Evolutionary conservation across 2,113 vertebrate genomes (phyloP).

Genomic region (Muscicapa adusta): DNA sequence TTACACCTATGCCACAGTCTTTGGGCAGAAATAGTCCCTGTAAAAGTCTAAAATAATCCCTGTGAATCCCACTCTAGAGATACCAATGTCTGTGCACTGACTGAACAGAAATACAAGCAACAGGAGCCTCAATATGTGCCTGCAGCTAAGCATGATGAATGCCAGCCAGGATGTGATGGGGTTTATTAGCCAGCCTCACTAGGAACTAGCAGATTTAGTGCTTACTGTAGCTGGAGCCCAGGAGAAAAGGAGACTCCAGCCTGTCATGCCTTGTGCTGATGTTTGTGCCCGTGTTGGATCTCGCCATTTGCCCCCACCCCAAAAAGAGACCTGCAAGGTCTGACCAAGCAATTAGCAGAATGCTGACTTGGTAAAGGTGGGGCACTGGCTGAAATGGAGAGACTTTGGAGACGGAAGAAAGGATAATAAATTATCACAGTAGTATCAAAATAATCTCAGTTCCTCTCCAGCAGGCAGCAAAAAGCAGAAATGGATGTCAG

Average conservation of each 20-base stretch:
- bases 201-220: not conserved
- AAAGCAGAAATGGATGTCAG: not conserved
- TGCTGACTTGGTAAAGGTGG: not conserved
- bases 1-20: not conserved
- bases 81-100: not conserved
- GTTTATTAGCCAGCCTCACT: not conserved
- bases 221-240: not conserved
- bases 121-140: not conserved
- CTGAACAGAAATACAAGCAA: not conserved
- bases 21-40: not conserved
- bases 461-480: not conserved
- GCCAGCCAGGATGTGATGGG: not conserved
- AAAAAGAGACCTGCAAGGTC: not conserved
- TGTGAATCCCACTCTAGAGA: not conserved
- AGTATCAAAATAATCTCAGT: not conserved
- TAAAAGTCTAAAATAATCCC: not conserved
- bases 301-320: not conserved
- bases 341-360: not conserved
- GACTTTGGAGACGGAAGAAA: not conserved
- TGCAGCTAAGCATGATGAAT: not conserved
- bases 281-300: not conserved
- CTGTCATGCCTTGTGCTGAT: not conserved
- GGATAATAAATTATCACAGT: not conserved
- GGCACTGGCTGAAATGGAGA: not conserved
- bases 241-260: not conserved